Evolutionary conservation across 2,888 invertebrate species (phyloP), one percentile per base, ranked within the genome.

Genomic region (Apocheima hispidaria): DNA sequence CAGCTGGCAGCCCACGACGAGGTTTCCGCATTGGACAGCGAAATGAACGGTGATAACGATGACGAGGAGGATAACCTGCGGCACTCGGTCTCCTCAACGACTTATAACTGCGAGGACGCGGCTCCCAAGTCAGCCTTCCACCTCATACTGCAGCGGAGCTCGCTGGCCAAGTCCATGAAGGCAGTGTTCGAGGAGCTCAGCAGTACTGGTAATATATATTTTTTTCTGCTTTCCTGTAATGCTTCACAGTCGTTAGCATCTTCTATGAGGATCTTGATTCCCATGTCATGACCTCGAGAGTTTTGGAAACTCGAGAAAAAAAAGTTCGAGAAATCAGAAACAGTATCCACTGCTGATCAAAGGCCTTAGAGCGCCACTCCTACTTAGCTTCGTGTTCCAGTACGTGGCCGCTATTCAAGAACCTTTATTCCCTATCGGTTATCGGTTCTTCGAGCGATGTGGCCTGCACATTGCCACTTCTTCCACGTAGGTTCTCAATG

Each of bases 101-200:
- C 87, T 1, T 79, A 81, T 48, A 81, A 78, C 65, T 74, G 72
- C 1, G 58, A 64, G 0, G 85, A 86, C 10, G 49, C 66, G 3
- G 68, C 75, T 2, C 89, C 92, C 0, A 90, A 90, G 72, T 95
- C 96, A 0, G 96, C 97, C 0, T 98, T 97, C 78, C 95, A 96
- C 77, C 91, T 95, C 12, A 98, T 98, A 74, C 89, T 98, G 40
- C 95, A 96, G 75, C 95, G 96, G 66, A 97, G 98, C 79, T 95
- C 95, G 4, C 88, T 99, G 48, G 98, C 98, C 0, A 94, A 95
- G 72, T 96, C 98, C 68, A 94, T 99, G 73, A 97, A 97, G 81
- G 94, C 95, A 60, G 95, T 97, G 14, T 97, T 96, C 84, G 96
- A 96, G 74, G 96, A 96, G 81, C 92, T 96, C 1, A 95, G 95